These are phyloP conservation scores for Addax nasomaculatus DNA, from an alignment of 2,113 vertebrate genomes.

Conservation along the genomic window DNA sequence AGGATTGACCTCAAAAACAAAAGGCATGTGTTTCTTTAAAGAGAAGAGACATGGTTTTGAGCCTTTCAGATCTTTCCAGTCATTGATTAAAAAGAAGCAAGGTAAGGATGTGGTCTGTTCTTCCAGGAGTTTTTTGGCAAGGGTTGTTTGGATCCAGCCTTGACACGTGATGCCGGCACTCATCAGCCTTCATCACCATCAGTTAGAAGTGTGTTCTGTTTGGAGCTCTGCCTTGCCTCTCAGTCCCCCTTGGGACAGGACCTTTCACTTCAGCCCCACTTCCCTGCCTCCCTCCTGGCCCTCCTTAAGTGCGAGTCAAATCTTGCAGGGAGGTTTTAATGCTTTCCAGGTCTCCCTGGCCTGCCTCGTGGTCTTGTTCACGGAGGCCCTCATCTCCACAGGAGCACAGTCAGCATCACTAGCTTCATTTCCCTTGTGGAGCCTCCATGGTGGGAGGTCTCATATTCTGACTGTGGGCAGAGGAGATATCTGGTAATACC, in stretches of 20 bases:
- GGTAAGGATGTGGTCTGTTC: background rate
- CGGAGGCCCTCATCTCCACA: background rate
- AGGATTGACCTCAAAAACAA: background rate
- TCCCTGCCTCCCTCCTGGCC: background rate
- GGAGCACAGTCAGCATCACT: background rate
- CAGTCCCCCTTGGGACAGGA: background rate
- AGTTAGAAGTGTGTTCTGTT: background rate
- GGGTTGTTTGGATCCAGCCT: background rate
- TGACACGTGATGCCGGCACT: background rate
- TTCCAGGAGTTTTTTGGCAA: background rate
- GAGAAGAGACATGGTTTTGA: background rate
- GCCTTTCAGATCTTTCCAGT: background rate
- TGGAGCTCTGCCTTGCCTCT: background rate
- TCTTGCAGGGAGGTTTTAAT: background rate
- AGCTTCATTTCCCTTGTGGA: background rate
- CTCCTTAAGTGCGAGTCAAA: background rate
- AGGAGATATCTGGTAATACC: background rate
- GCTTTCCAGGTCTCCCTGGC: background rate
- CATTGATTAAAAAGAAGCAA: background rate
- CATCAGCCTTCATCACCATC: fast-evolving
- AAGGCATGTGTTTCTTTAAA: background rate
- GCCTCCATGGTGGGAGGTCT: background rate
- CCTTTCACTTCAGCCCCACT: background rate
- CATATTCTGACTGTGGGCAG: background rate
- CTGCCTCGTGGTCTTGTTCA: background rate